Evolutionary conservation across 2,888 invertebrate genomes (phyloP), one percentile per base, ranked within the genome.

Genomic region (Coremacera marginata): DNA sequence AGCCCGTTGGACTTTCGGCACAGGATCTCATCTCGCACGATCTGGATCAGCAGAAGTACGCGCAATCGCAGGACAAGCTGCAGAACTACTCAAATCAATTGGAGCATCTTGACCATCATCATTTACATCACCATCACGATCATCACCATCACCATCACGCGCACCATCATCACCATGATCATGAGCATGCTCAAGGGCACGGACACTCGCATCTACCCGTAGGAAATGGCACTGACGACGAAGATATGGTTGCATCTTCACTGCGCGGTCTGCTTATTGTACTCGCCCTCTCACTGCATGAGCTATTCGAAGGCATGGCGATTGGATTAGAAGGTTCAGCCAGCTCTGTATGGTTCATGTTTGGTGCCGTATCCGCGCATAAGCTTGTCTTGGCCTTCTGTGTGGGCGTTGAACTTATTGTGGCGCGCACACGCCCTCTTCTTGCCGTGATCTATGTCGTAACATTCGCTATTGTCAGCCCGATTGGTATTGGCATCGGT

Each of bases 381-480:
- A 96, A 96, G 88, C 91, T 96, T 67, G 95, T 96, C 3, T 93
- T 96, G 79, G 95, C 96, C 0, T 96, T 96, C 88, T 96, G 96
- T 86, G 94, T 96, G 74, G 96, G 96, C 4, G 93, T 96, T 55
- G 96, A 96, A 86, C 89, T 96, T 67, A 92, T 95, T 63, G 93
- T 94, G 34, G 93, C 93, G 1, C 92, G 92, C 63, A 94, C 95
- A 0, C 93, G 92, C 82, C 91, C 91, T 7, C 88, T 90, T 81
- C 87, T 95, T 51, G 90, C 92, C 2, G 86, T 94, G 7, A 87
- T 93, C 8, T 95, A 95, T 88, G 92, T 95, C 44, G 91, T 93
- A 14, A 93, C 94, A 3, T 96, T 95, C 86, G 94, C 95, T 8
- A 89, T 95, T 5, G 95, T 96, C 0, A 95, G 95, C 71, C 95